Percentiles rank a stretch among this genome's conserved stretches.
These are phyloP conservation scores for Chaenodraco wilsoni DNA, from an alignment of 2,797 vertebrate genomes.

Conservation along the genomic window DNA sequence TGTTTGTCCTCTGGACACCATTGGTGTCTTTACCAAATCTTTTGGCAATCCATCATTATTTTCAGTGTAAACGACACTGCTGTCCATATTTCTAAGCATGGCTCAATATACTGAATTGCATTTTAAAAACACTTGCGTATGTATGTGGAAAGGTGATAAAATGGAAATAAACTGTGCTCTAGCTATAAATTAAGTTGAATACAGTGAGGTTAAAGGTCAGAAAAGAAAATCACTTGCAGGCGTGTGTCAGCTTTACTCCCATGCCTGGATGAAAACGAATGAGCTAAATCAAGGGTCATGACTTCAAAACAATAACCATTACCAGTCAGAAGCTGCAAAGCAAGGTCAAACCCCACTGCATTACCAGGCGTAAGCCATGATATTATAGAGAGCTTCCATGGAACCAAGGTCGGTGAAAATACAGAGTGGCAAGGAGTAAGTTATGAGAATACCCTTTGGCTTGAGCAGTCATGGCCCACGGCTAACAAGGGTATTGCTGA, in stretches of 20 bases:
- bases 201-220: constrained; percentile 49
- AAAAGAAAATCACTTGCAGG: constrained; percentile 48
- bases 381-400: constrained; percentile 31
- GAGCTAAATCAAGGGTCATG: constrained; percentile 51
- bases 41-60: neutral
- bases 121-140: neutral
- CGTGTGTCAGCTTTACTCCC: constrained; percentile 55
- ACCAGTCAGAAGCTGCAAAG: constrained; percentile 34
- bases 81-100: neutral
- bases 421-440: constrained; percentile 42
- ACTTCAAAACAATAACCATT: constrained; percentile 68
- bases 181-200: constrained; percentile 26
- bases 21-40: too few relatives aligned
- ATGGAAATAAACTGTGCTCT: neutral
- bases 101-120: neutral
- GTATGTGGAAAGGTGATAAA: neutral
- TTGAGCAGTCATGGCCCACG: constrained; percentile 44
- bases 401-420: constrained; percentile 54
- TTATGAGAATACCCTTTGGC: constrained; percentile 57
- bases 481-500: constrained; percentile 43
- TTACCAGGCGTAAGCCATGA: constrained; percentile 35
- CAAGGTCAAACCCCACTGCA: constrained; percentile 53
- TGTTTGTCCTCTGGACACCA: too few relatives aligned
- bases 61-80: neutral
- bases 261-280: constrained; percentile 25